These are phyloP conservation scores for Poeciliopsis paucimaculata DNA, from an alignment of 2,797 vertebrate species.

Conservation along the genomic window DNA sequence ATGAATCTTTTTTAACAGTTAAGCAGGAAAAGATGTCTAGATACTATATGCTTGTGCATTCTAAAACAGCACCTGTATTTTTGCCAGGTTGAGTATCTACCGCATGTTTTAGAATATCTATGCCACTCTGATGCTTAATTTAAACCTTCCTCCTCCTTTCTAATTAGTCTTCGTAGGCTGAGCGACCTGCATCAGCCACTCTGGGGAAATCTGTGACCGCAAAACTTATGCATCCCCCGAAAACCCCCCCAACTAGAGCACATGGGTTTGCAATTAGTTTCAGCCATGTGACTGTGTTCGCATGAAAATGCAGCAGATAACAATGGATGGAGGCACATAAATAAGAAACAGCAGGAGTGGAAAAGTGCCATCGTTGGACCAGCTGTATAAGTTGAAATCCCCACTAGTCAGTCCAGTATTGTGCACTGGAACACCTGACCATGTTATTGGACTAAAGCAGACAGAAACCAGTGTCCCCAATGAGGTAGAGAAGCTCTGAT, in stretches of 20 bases:
- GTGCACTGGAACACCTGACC: conserved; percentile 29
- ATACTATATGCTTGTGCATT: background rate
- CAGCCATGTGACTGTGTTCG: background rate
- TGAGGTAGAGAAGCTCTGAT: conserved; percentile 40
- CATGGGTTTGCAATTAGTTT: conserved; percentile 30
- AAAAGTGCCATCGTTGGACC: conserved; percentile 18
- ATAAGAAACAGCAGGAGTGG: conserved; percentile 35
- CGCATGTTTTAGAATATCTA: conserved; percentile 67
- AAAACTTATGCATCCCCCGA: conserved; percentile 51
- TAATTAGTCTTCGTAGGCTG: conserved; percentile 74
- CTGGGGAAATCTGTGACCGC: conserved; percentile 60
- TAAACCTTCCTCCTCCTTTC: conserved; percentile 69
- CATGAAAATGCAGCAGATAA: conserved; percentile 6
- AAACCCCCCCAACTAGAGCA: conserved; percentile 32
- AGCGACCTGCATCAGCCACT: conserved; percentile 57
- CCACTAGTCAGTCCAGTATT: conserved; percentile 31
- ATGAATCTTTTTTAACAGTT: background rate
- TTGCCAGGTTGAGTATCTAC: conserved; percentile 18
- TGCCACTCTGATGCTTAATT: conserved; percentile 77
- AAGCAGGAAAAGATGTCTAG: conserved; percentile 5
- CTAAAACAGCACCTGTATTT: conserved; percentile 17
- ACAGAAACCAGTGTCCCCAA: conserved; percentile 25
- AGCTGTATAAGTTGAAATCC: conserved; percentile 35
- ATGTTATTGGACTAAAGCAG: conserved; percentile 34
- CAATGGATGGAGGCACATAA: conserved; percentile 17